Evolutionary conservation across 1,140 invertebrate genomes (phyloP).

Genomic region (Zaprionus lachaisei): DNA sequence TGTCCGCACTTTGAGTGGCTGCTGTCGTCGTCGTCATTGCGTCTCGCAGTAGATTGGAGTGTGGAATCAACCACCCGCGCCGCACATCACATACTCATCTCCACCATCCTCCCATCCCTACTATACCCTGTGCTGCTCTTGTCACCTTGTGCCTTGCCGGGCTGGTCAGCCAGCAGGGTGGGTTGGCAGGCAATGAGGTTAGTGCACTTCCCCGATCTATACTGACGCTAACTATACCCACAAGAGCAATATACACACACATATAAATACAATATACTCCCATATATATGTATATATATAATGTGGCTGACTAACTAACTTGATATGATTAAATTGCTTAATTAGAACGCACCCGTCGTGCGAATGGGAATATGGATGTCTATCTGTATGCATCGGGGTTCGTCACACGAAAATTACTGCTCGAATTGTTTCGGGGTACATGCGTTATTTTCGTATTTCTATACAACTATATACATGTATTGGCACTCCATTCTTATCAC

Average conservation of each 20-base stretch:
- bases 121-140: background rate
- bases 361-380: constrained; percentile 1
- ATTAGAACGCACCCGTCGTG: constrained; percentile 43
- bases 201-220: constrained; percentile 19
- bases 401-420: constrained; percentile 6
- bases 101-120: too few species aligned
- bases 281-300: background rate
- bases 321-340: constrained; percentile 67
- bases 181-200: background rate
- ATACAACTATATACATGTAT: constrained; percentile 11
- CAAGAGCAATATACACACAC: background rate
- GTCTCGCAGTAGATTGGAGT: constrained; percentile 17
- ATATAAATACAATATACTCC: background rate
- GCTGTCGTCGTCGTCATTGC: constrained; percentile 11
- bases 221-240: background rate
- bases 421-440: background rate
- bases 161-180: constrained; percentile 11
- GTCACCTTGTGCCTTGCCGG: constrained; percentile 18
- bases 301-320: constrained; percentile 26
- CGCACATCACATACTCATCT: constrained; percentile 5
- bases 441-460: constrained; percentile 13
- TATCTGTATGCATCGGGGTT: background rate
- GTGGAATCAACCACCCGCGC: constrained; percentile 32
- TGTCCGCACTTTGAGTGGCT: constrained; percentile 54
- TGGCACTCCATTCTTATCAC: constrained; percentile 62